phyloP scores from a whole-genome alignment of 1,140 invertebrate genomes.

The Lasaia peninsularis region DNA sequence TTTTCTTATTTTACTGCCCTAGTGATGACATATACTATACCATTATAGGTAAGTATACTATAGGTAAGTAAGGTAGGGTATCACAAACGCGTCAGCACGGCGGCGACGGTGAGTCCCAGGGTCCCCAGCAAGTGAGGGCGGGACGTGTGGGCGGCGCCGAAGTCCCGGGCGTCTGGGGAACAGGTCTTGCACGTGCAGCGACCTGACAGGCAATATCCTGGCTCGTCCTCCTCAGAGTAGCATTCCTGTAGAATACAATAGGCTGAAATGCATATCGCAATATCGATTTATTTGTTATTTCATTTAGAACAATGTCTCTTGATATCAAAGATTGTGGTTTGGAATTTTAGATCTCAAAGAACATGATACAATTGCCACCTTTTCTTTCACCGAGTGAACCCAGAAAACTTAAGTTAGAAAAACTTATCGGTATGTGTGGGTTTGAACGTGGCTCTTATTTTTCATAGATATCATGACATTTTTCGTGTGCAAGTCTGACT shows the following conservation, averaged over 20 bases:
- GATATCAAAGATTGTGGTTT: no score
- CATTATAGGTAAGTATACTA: background rate
- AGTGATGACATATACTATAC: no score
- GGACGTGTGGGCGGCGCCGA: constrained; percentile 47
- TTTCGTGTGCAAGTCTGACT: no score
- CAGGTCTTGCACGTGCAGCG: constrained; percentile 71
- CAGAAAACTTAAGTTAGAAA: no score
- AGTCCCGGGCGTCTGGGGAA: constrained; percentile 55
- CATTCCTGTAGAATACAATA: constrained; percentile 51
- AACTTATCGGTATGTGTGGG: no score
- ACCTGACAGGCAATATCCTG: constrained; percentile 61
- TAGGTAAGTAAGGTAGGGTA: background rate
- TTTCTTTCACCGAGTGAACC: no score
- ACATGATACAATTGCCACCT: no score
- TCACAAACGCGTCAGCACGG: constrained; percentile 47
- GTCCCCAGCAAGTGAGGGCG: constrained; percentile 37
- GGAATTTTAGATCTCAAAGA: no score
- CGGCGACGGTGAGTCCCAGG: constrained; percentile 47
- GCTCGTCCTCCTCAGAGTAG: constrained; percentile 65
- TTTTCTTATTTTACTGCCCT: no score
- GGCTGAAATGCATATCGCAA: background rate
- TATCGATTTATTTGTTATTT: background rate
- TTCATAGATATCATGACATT: no score
- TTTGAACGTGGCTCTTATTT: no score
- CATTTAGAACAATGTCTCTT: no score